Evolutionary conservation across 2,113 vertebrate species (phyloP), one percentile per base, ranked within the genome.

Genomic region (Otis tarda): DNA sequence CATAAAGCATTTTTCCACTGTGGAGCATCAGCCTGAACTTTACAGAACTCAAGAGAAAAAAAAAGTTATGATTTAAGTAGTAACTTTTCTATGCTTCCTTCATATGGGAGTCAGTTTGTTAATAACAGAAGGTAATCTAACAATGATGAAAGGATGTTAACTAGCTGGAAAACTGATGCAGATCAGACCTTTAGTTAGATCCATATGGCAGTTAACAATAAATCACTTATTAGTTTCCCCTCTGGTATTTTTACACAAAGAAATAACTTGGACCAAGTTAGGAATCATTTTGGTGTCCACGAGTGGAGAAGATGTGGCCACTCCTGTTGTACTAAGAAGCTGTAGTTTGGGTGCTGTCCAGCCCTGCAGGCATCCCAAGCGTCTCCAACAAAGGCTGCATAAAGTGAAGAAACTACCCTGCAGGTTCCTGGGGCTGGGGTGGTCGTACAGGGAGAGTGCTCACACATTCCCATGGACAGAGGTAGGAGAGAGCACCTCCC

Each of bases 201-300:
- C 13, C 2, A 8, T 52, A 20, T 59, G 22, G 31, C 55, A 70
- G 41, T 67, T 74, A 81, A 67, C 41, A 92, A 70, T 74, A 92
- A 86, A 77, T 91, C 39, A 73, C 30, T 92, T 83, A 68, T 88
- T 94, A 59, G 55, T 92, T 95, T 80, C 16, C 45, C 41, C 43
- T 92, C 68, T 55, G 31, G 52, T 89, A 74, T 47, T 45, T 57
- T 86, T 81, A 39, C n/a, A 89, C 11, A 77, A 81, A 92, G 39
- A 33, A 94, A 79, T 83, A 85, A 80, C 71, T 86, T 83, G 50
- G 37, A 86, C 47, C 13, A 88, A 92, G 89, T 90, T 69, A 86
- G 55, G 85, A 92, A 30, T 75, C 18, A 45, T 88, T 63, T 49
- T 64, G 27, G 21, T 87, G 65, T 49, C 70, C 33, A 19, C 1